Evolutionary conservation across 2,888 invertebrate species (phyloP).

Genomic region (Plusia festucae): DNA sequence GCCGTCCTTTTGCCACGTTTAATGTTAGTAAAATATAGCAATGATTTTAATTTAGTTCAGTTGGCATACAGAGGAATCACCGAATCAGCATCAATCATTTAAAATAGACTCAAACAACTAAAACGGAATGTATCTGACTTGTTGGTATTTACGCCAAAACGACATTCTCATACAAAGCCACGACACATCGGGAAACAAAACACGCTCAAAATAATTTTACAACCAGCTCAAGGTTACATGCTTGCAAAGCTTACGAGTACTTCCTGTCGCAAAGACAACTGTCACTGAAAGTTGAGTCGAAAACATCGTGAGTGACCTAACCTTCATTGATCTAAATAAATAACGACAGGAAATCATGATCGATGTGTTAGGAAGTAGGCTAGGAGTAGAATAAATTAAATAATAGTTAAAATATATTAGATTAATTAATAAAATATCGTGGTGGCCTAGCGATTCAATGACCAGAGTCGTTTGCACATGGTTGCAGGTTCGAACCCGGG

Average conservation of each 20-base stretch:
- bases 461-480: no score
- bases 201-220: slow-evolving; percentile 12
- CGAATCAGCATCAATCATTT: no score
- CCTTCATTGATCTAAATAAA: slow-evolving; percentile 18
- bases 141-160: background rate
- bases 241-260: slow-evolving; percentile 24
- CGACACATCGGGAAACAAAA: slow-evolving; percentile 15
- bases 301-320: slow-evolving; percentile 41
- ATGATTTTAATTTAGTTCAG: no score
- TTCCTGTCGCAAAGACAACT: slow-evolving; percentile 37
- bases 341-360: slow-evolving; percentile 24
- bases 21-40: no score
- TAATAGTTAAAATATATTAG: no score
- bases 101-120: no score
- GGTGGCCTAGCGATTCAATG: no score
- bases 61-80: no score
- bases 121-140: background rate
- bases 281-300: slow-evolving; percentile 43
- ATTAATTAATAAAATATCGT: no score
- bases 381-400: background rate
- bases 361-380: slow-evolving; percentile 16
- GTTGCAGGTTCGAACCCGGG: no score
- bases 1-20: no score
- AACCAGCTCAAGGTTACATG: slow-evolving; percentile 29
- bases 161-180: background rate